These are phyloP conservation scores for Notodonta dromedarius DNA, from an alignment of 2,888 invertebrate species.

Conservation along the genomic window DNA sequence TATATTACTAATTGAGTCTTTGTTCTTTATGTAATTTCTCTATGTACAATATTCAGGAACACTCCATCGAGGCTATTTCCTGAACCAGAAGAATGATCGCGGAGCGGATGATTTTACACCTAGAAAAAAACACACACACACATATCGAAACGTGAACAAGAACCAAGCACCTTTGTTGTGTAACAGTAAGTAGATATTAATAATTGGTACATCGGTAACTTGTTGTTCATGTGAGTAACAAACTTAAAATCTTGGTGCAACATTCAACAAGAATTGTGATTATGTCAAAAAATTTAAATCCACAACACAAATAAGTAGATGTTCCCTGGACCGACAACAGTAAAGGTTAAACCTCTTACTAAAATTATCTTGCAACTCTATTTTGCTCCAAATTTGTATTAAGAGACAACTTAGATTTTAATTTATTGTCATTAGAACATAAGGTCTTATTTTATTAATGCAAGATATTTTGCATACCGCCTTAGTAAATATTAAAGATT, in stretches of 20 bases:
- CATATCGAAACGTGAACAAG: constrained; percentile 68
- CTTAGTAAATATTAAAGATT: no score
- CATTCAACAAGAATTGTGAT: constrained; percentile 24
- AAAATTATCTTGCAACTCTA: no score
- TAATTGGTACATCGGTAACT: constrained; percentile 28
- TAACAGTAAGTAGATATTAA: constrained; percentile 3
- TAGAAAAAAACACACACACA: constrained; percentile 81
- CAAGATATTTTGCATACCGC: no score
- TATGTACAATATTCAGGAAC: constrained; percentile 81
- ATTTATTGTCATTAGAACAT: not conserved
- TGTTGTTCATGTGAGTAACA: constrained; percentile 30
- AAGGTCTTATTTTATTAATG: no score
- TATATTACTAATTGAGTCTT: constrained; percentile 83
- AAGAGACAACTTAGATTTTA: no score
- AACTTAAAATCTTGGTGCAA: constrained; percentile 32
- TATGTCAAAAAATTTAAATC: constrained; percentile 3
- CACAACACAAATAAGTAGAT: constrained; percentile 13
- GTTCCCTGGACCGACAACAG: constrained; percentile 27
- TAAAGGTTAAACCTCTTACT: no score
- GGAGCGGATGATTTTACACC: constrained; percentile 84
- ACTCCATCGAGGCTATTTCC: constrained; percentile 78
- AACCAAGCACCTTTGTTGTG: constrained; percentile 58
- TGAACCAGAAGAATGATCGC: constrained; percentile 84
- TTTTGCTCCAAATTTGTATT: no score
- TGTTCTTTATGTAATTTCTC: constrained; percentile 75